phyloP scores from a whole-genome alignment of 2,888 invertebrate genomes.

The Lasioglossum villosulum region DNA sequence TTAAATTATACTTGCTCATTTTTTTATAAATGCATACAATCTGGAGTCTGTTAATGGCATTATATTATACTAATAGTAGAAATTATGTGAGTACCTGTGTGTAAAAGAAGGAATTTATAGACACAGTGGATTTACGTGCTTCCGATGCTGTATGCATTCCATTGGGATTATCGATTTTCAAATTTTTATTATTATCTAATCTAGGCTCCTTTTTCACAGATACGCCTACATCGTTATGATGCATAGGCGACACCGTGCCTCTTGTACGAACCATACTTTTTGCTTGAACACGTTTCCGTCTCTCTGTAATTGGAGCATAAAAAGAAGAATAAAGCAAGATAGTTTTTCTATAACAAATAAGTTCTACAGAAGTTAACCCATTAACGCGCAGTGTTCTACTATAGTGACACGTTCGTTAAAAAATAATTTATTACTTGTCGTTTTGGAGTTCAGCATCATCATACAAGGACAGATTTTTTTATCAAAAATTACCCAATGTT shows the following conservation, averaged over 20 bases:
- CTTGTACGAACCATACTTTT: conserved; percentile 36
- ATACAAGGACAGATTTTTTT: neutral
- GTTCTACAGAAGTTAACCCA: neutral
- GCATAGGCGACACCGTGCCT: conserved; percentile 5
- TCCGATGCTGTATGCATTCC: conserved; percentile 9
- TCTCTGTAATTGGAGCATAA: conserved; percentile 47
- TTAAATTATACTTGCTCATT: too few species aligned
- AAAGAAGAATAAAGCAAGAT: neutral
- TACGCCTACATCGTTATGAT: conserved; percentile 25
- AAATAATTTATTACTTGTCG: neutral
- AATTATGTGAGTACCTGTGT: conserved; percentile 35
- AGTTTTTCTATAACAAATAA: neutral
- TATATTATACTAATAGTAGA: too few species aligned
- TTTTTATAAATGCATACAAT: too few species aligned
- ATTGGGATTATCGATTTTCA: neutral
- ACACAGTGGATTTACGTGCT: conserved; percentile 33
- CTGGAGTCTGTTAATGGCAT: neutral
- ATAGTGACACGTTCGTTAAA: neutral
- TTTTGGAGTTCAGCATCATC: neutral
- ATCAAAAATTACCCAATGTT: neutral
- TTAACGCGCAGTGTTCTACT: neutral
- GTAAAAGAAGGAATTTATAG: conserved; percentile 37
- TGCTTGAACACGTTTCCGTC: conserved; percentile 29
- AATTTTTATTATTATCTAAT: conserved; percentile 33
- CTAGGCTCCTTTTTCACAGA: conserved; percentile 49